Conservation (phyloP, 1,140 invertebrate species). For the Euwallacea fornicatus region DNA sequence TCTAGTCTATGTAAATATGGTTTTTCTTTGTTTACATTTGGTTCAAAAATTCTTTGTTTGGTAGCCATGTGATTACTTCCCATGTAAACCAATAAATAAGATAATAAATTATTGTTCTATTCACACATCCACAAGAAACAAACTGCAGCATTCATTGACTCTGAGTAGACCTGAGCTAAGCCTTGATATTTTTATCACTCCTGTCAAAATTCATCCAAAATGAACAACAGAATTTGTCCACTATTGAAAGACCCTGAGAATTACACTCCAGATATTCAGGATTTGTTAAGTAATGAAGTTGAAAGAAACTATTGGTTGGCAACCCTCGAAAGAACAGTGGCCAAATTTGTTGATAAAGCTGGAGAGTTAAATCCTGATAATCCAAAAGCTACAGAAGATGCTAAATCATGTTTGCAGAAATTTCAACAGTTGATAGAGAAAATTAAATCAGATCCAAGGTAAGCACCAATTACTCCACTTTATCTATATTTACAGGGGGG, state of each 20-base stretch:
- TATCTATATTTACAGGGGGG: too few species aligned
- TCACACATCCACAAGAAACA: too few species aligned
- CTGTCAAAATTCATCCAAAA: background rate
- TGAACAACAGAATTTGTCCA: constrained; percentile 46
- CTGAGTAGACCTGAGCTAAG: too few species aligned
- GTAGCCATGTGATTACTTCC: too few species aligned
- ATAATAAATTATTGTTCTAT: too few species aligned
- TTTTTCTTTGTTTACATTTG: too few species aligned
- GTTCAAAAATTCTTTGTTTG: too few species aligned
- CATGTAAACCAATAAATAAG: too few species aligned
- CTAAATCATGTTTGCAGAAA: constrained; percentile 79
- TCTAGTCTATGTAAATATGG: too few species aligned
- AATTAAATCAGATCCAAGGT: constrained; percentile 70
- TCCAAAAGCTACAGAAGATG: constrained; percentile 74
- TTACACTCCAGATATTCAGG: constrained; percentile 88
- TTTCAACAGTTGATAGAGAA: constrained; percentile 80
- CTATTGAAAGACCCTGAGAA: constrained; percentile 54
- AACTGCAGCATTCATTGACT: too few species aligned
- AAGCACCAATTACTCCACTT: background rate
- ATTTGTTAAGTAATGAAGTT: constrained; percentile 81
- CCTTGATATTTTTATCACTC: too few species aligned
- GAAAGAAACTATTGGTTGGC: constrained; percentile 91
- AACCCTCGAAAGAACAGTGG: constrained; percentile 83
- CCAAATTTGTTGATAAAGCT: constrained; percentile 72
- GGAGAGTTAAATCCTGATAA: constrained; percentile 80